A percentile compares a stretch with the other conserved stretches of the same genome.
Conservation (phyloP, 2,113 vertebrate species). For the Clarias batrachus region DNA sequence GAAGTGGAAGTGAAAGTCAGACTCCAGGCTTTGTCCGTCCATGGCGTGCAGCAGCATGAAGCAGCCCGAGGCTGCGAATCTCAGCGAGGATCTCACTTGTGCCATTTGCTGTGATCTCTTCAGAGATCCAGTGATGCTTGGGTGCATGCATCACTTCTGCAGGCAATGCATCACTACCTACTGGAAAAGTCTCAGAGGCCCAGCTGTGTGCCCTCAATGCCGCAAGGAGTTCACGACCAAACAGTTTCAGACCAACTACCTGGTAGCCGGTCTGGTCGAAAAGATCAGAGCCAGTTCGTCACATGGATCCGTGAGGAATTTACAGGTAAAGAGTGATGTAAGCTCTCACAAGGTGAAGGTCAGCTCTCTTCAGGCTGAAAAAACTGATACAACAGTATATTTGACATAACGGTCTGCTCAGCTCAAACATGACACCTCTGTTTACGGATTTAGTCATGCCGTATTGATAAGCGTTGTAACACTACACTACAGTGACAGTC, state of each 20-base stretch:
- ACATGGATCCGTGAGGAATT: conserved; percentile 51
- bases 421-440: not conserved
- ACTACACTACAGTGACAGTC: not conserved
- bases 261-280: conserved; percentile 81
- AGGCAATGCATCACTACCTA: conserved; percentile 77
- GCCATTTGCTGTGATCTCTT: conserved; percentile 85
- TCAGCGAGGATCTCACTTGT: conserved; percentile 83
- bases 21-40: not conserved
- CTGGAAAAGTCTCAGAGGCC: conserved; percentile 69
- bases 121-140: conserved; percentile 81
- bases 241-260: conserved; percentile 77
- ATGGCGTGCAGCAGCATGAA: conserved; percentile 49
- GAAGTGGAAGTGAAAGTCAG: conserved; percentile 48
- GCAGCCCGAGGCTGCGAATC: conserved; percentile 55
- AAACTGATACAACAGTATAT: not conserved
- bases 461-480: no score
- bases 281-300: conserved; percentile 74
- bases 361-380: not conserved
- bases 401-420: not conserved
- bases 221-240: conserved; percentile 70
- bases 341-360: not conserved
- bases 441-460: not conserved
- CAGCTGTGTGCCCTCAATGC: conserved; percentile 81
- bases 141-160: conserved; percentile 89
- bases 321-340: conserved; percentile 65